Evolutionary conservation across 2,113 vertebrate species (phyloP).

Genomic region (Caranx melampygus): DNA sequence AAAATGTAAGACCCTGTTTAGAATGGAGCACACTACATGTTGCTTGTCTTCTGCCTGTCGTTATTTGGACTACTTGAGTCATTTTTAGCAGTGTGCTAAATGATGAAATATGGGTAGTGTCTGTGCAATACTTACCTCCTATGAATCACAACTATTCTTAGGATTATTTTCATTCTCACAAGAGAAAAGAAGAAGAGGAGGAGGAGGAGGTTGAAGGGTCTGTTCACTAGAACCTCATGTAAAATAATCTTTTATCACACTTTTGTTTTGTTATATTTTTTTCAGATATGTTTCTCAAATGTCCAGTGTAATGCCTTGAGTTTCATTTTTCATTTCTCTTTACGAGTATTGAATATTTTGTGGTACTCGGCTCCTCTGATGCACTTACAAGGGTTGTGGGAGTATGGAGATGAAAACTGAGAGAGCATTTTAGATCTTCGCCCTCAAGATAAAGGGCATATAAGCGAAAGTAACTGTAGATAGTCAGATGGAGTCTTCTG

Average conservation of each 20-base stretch:
- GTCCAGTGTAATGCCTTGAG: conserved; percentile 59
- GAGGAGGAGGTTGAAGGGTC: conserved; percentile 32
- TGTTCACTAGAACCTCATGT: conserved; percentile 57
- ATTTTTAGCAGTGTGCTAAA: conserved; percentile 77
- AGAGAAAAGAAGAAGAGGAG: conserved; percentile 8
- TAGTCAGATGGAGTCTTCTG: conserved; percentile 68
- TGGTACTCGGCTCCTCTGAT: conserved; percentile 66
- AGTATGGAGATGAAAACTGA: conserved; percentile 77
- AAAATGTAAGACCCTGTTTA: conserved; percentile 24
- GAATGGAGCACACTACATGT: conserved; percentile 35
- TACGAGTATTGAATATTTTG: conserved; percentile 67
- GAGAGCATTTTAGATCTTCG: conserved; percentile 75
- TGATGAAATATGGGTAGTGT: conserved; percentile 83
- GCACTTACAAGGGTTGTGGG: conserved; percentile 76
- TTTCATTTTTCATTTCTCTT: conserved; percentile 60
- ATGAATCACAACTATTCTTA: conserved; percentile 76
- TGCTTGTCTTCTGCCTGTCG: conserved; percentile 67
- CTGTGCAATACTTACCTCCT: conserved; percentile 79
- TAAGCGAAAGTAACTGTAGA: conserved; percentile 62
- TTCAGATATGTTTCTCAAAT: conserved; percentile 31
- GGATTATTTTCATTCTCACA: conserved; percentile 70
- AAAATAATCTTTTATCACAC: conserved; percentile 46
- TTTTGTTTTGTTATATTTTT: conserved; percentile 59
- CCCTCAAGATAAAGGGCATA: conserved; percentile 78
- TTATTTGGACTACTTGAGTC: conserved; percentile 76